Evolutionary conservation across 2,113 vertebrate species (phyloP).

Genomic region (Dromiciops gliroides): DNA sequence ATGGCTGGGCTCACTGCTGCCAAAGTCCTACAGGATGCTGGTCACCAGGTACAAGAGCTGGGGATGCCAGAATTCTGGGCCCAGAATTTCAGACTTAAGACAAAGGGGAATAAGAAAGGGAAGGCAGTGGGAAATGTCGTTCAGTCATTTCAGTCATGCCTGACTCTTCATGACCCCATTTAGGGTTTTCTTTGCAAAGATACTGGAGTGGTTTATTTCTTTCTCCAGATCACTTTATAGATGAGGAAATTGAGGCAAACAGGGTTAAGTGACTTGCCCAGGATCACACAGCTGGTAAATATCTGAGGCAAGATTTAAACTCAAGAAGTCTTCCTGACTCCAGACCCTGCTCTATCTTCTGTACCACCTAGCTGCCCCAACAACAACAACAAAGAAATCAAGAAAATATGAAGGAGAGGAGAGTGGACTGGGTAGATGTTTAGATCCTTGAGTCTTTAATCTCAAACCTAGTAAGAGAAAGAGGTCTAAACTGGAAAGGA

Average conservation of each 20-base stretch:
- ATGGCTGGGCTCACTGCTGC: conserved; percentile 69
- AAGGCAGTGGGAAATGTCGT: background rate
- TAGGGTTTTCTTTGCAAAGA: background rate
- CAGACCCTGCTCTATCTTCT: background rate
- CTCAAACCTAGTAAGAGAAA: background rate
- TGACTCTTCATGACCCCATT: background rate
- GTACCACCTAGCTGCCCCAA: background rate
- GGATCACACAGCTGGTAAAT: background rate
- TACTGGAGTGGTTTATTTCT: background rate
- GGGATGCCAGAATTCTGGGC: background rate
- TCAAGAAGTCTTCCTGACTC: background rate
- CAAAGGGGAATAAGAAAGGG: background rate
- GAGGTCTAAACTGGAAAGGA: background rate
- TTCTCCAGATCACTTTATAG: background rate
- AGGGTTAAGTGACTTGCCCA: background rate
- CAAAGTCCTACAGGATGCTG: conserved; percentile 59
- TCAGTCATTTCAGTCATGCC: background rate
- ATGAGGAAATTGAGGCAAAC: background rate
- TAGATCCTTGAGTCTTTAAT: background rate
- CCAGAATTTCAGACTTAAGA: background rate
- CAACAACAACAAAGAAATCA: background rate
- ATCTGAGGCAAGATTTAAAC: background rate
- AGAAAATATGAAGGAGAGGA: background rate
- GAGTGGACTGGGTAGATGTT: background rate
- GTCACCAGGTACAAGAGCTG: conserved; percentile 62